Base-by-base conservation (phyloP, 2,888 invertebrate species). In the Macrophya annulata region DNA sequence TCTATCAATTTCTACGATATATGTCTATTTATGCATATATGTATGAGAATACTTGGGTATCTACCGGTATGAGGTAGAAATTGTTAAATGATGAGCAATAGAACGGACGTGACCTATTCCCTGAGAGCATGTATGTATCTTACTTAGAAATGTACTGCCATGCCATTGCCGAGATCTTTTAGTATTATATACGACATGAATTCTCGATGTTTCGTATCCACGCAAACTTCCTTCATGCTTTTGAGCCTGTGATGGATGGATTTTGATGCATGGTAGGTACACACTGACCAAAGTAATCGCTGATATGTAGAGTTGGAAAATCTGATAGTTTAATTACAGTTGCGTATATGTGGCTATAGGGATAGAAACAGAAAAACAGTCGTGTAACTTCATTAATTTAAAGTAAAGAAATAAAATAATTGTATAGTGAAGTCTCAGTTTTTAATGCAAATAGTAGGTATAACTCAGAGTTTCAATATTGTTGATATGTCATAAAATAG, bases 1-100 rank as follows among this genome's bases (percentile, higher is more conserved):
- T 45, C 72, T 25, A 40, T 74, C 45, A 74, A 74, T 74, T 74
- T 12, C 72, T 74, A 77, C 55, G 77, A 55, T 55, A 55, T 77
- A 77, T 51, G 31, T 21, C 55, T 31, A n/a, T 31, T 77, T 77
- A 55, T 55, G 31, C 51, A 55, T 77, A 55, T 55, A 12, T 17
- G 37, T 71, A 71, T 62, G 17, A 31, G 21, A 12, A 12, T 21
- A 25, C 74, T 74, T 45, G 45, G 45, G 5, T n/a, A 55, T 21
- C 59, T n/a, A 55, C 40, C 59, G 21, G 43, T 43, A 62, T 43
- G 81, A 62, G 43, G 62, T 43, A 81, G 81, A 43, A 81, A 81
- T 81, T 81, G 62, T 62, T 81, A 17, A 25, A 59, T 59, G 81
- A 81, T 81, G 81, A 81, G 81, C 81, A 81, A 81, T 62, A 81